A percentile compares a stretch with the other conserved stretches of the same genome.
phyloP scores from a whole-genome alignment of 2,797 vertebrate genomes.

The Sebastes vulpes region DNA sequence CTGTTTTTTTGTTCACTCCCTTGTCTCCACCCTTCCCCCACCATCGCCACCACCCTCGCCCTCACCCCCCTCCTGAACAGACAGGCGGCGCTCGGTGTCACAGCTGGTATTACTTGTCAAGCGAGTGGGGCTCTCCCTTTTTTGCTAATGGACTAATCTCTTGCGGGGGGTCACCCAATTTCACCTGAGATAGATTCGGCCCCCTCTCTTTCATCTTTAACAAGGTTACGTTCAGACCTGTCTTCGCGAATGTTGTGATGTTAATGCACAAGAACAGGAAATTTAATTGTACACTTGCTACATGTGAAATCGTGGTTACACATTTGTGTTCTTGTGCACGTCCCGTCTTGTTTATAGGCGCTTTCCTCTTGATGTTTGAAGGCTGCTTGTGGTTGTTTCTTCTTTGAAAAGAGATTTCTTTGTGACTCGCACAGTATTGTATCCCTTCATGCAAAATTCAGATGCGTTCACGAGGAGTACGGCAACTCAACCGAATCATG shows the following conservation, averaged over 20 bases:
- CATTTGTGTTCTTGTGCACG: slow-evolving; percentile 40
- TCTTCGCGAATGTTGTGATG: slow-evolving; percentile 11
- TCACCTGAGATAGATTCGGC: slow-evolving; percentile 72
- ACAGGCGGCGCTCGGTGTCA: slow-evolving; percentile 72
- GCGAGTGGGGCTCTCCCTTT: slow-evolving; percentile 73
- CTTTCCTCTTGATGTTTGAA: slow-evolving; percentile 45
- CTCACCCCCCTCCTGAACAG: slow-evolving; percentile 51
- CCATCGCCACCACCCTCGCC: slow-evolving; percentile 22
- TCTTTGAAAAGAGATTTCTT: slow-evolving; percentile 63
- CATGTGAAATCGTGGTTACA: slow-evolving; percentile 26
- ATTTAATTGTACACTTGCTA: slow-evolving; percentile 60
- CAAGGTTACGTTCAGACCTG: slow-evolving; percentile 59
- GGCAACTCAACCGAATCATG: slow-evolving; percentile 50
- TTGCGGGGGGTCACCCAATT: slow-evolving; percentile 72
- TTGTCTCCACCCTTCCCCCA: slow-evolving; percentile 68
- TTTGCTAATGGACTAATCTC: slow-evolving; percentile 81
- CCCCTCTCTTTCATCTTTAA: slow-evolving; percentile 64
- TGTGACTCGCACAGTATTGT: slow-evolving; percentile 63
- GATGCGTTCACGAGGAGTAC: slow-evolving; percentile 52
- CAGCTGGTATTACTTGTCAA: slow-evolving; percentile 84
- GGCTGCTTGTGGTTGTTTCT: slow-evolving; percentile 41
- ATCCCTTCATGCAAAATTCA: slow-evolving; percentile 73
- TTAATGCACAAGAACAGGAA: slow-evolving; percentile 21
- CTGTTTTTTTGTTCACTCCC: slow-evolving; percentile 79
- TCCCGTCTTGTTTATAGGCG: slow-evolving; percentile 46